Percentiles rank a stretch among this genome's conserved stretches.
These are phyloP conservation scores for Dynastes maya DNA, from an alignment of 2,888 invertebrate genomes.

Conservation along the genomic window DNA sequence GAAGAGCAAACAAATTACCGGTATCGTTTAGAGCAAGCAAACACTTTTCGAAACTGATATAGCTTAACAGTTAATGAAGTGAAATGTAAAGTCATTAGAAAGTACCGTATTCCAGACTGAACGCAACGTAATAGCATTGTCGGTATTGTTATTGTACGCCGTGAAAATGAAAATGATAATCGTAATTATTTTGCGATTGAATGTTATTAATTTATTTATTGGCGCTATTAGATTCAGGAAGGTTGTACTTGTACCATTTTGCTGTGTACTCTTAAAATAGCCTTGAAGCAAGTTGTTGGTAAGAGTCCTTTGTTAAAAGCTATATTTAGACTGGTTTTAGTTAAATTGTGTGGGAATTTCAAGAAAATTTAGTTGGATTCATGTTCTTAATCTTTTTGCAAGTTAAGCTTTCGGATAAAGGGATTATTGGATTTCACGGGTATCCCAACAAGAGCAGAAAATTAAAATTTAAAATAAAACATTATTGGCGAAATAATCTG, in stretches of 20 bases:
- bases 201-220: conserved; percentile 9
- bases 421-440: too few species aligned
- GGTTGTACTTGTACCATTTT: background rate
- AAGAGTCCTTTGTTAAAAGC: too few species aligned
- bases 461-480: too few species aligned
- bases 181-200: conserved; percentile 7
- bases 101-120: conserved; percentile 16
- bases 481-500: too few species aligned
- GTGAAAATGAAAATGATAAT: conserved; percentile 21
- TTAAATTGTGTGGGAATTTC: too few species aligned
- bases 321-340: too few species aligned
- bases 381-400: too few species aligned
- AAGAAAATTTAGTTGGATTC: too few species aligned
- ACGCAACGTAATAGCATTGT: background rate
- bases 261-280: background rate
- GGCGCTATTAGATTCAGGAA: background rate
- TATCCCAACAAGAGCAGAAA: too few species aligned
- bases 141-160: conserved; percentile 11
- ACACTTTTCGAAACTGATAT: conserved; percentile 37
- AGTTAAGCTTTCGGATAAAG: too few species aligned
- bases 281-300: too few species aligned
- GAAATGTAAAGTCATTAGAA: conserved; percentile 40
- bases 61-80: conserved; percentile 39
- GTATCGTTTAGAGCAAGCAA: conserved; percentile 37
- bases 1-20: conserved; percentile 34